Base-by-base conservation (phyloP, 2,888 invertebrate genomes). In the Drosophila rubida region DNA sequence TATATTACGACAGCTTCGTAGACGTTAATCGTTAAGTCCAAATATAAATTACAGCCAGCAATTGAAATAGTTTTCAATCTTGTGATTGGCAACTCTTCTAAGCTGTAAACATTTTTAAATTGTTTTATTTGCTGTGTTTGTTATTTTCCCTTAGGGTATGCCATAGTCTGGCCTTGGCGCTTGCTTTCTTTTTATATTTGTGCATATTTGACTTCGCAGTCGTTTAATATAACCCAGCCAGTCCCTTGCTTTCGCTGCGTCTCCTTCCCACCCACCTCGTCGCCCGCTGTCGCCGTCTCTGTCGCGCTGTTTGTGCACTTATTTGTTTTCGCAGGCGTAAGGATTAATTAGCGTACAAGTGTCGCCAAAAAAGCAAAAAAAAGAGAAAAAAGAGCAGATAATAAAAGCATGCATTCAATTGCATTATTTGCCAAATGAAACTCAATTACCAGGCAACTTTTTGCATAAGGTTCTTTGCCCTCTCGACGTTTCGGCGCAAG, bases 331-430 rank as follows among this genome's bases (percentile, higher is more conserved):
- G 64, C 64, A 75, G 79, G 83, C 83, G 80, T 77, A 86, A 87
- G 88, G 89, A 89, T 89, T 90, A 90, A 90, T 89, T 89, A 90
- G 89, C 87, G 76, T 75, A 70, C 76, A 88, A 89, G 89, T 90
- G 89, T 86, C 82, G 83, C 76, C 59, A 58, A 59, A 55, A 70
- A 59, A 32, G 32, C 14, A 45, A 50, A 67, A 46, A 41, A 35
- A 41, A n/a, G 7, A 6, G 4, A 8, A 13, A 32, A 14, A 45
- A 23, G 11, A 22, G 23, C 22, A 19, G 7, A 76, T 59, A 76
- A 80, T 66, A 87, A 81, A 80, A 85, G 80, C 74, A 78, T 78
- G 80, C 84, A 75, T 75, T 73, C 87, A 86, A 89, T 88, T 88
- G 87, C 88, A 88, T 89, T 84, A 89, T 82, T 85, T 73, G 58